phyloP scores from a whole-genome alignment of 2,888 invertebrate species.

The Brachylomia viminalis region DNA sequence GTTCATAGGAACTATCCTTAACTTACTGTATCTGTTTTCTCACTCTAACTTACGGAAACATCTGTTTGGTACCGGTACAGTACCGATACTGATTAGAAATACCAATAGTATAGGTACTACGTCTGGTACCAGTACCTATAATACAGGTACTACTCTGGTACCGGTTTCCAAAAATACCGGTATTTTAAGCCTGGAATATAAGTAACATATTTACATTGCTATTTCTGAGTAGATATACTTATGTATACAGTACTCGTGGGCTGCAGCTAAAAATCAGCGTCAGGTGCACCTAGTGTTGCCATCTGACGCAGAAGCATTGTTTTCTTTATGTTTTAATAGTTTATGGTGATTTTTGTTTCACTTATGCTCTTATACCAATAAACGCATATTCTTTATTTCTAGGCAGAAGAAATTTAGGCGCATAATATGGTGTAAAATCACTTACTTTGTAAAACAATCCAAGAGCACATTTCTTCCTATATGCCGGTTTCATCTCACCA shows the following conservation, averaged over 20 bases:
- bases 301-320: not conserved
- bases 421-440: not conserved
- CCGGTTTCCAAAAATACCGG: too few species aligned
- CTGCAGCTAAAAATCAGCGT: not conserved
- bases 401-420: not conserved
- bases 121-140: too few species aligned
- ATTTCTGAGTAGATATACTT: not conserved
- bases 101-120: too few species aligned
- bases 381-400: not conserved
- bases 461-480: constrained; percentile 91
- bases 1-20: too few species aligned
- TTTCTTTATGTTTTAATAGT: not conserved
- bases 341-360: not conserved
- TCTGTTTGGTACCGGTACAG: too few species aligned
- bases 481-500: constrained; percentile 91
- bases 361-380: not conserved
- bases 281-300: not conserved
- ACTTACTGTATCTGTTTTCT: too few species aligned
- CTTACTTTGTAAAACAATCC: constrained; percentile 92
- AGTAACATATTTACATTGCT: not conserved
- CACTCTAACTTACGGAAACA: too few species aligned
- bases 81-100: too few species aligned
- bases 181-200: too few species aligned
- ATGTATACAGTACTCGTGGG: not conserved
- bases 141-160: too few species aligned